Evolutionary conservation across 2,797 vertebrate genomes (phyloP).

Genomic region (Paedocypris micromegethes): DNA sequence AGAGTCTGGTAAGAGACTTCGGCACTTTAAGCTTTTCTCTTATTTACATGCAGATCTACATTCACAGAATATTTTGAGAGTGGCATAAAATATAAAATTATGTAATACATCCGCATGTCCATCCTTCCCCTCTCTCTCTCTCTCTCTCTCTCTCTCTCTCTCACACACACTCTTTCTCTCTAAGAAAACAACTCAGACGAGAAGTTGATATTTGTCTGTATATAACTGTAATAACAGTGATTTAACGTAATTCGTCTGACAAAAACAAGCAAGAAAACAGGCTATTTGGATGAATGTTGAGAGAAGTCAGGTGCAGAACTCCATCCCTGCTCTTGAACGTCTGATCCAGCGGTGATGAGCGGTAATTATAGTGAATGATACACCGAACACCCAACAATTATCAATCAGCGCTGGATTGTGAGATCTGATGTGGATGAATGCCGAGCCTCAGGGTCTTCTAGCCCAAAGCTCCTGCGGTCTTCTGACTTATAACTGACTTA

Average conservation of each 20-base stretch:
- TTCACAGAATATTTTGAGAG: too few species aligned
- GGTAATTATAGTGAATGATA: slow-evolving; percentile 50
- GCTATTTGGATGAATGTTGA: slow-evolving; percentile 35
- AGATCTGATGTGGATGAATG: slow-evolving; percentile 44
- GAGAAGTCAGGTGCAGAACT: slow-evolving; percentile 32
- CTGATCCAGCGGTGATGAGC: slow-evolving; percentile 39
- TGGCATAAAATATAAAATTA: too few species aligned
- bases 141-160: too few species aligned
- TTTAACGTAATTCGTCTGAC: slow-evolving; percentile 5
- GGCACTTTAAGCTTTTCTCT: too few species aligned
- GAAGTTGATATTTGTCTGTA: neutral
- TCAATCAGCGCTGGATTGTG: slow-evolving; percentile 56
- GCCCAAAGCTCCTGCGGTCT: too few species aligned
- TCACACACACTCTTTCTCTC: too few species aligned
- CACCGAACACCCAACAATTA: slow-evolving; percentile 63
- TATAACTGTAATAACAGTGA: neutral
- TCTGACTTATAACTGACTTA: too few species aligned
- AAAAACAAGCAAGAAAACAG: slow-evolving; percentile 19
- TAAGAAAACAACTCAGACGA: neutral
- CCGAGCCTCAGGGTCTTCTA: neutral
- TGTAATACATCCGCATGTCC: too few species aligned
- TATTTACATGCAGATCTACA: too few species aligned
- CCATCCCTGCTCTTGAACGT: slow-evolving; percentile 21
- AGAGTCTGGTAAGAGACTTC: slow-evolving; percentile 13
- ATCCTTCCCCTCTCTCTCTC: too few species aligned